Evolutionary conservation across 2,797 vertebrate genomes (phyloP).

Genomic region (Cryptoblepharus egeriae): DNA sequence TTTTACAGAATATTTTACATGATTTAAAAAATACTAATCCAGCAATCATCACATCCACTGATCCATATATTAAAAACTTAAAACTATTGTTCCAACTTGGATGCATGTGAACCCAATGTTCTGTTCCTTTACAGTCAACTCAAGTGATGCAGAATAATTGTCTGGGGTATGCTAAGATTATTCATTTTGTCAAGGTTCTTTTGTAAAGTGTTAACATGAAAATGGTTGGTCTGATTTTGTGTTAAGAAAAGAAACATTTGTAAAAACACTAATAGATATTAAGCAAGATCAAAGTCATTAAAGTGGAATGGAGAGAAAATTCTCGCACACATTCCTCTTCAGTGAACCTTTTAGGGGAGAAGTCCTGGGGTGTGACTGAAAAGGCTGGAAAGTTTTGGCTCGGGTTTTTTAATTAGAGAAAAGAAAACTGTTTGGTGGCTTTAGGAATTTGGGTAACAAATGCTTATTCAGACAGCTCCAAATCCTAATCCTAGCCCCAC

Average conservation of each 20-base stretch:
- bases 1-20: neutral
- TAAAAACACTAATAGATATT: slow-evolving; percentile 8
- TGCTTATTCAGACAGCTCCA: slow-evolving; percentile 28
- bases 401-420: slow-evolving; percentile 46
- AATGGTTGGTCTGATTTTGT: slow-evolving; percentile 9
- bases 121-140: neutral
- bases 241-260: slow-evolving; percentile 15
- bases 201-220: neutral
- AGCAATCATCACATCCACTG: neutral
- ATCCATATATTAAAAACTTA: neutral
- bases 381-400: neutral
- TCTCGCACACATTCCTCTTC: slow-evolving; percentile 36
- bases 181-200: neutral
- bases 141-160: neutral
- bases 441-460: slow-evolving; percentile 33
- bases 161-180: neutral
- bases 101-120: neutral
- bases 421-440: slow-evolving; percentile 4
- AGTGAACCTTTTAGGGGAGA: slow-evolving; percentile 34
- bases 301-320: slow-evolving; percentile 36
- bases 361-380: neutral
- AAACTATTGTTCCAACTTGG: neutral
- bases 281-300: slow-evolving; percentile 19
- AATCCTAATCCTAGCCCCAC: slow-evolving; percentile 24
- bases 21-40: neutral